Percentiles rank a stretch among this genome's conserved stretches.
phyloP scores from a whole-genome alignment of 2,888 invertebrate genomes.

The Tyria jacobaeae region DNA sequence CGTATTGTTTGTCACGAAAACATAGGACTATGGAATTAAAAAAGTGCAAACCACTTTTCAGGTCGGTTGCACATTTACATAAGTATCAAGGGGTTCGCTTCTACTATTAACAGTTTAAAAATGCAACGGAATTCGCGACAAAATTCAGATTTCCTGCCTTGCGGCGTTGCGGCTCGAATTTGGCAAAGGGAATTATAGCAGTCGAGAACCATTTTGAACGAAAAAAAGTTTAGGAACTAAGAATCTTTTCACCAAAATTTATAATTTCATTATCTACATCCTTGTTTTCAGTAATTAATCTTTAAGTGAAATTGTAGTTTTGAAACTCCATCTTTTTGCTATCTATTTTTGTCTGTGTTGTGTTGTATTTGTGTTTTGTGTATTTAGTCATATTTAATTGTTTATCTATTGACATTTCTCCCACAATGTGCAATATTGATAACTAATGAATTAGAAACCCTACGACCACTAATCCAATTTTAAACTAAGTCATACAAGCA shows the following conservation, averaged over 20 bases:
- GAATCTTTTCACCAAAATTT: not conserved
- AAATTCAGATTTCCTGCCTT: not conserved
- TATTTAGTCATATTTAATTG: too few species aligned
- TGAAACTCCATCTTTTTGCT: too few species aligned
- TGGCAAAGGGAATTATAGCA: not conserved
- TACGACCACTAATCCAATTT: too few species aligned
- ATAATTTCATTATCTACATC: too few species aligned
- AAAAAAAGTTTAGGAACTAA: not conserved
- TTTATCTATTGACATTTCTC: too few species aligned
- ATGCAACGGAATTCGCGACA: slow-evolving; percentile 7
- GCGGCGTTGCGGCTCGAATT: not conserved
- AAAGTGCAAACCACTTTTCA: slow-evolving; percentile 19
- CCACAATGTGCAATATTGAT: too few species aligned
- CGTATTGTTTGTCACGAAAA: slow-evolving; percentile 13
- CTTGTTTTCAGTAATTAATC: too few species aligned
- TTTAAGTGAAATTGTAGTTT: too few species aligned
- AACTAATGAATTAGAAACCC: too few species aligned
- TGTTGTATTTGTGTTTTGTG: too few species aligned
- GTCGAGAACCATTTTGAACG: not conserved
- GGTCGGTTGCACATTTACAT: slow-evolving; percentile 21
- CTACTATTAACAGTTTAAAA: slow-evolving; percentile 11
- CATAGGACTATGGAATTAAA: slow-evolving; percentile 13
- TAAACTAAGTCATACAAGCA: too few species aligned
- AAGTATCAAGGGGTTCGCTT: slow-evolving; percentile 11
- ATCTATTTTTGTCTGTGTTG: too few species aligned